Evolutionary conservation across 2,113 vertebrate species (phyloP).

Genomic region (Sardina pilchardus): DNA sequence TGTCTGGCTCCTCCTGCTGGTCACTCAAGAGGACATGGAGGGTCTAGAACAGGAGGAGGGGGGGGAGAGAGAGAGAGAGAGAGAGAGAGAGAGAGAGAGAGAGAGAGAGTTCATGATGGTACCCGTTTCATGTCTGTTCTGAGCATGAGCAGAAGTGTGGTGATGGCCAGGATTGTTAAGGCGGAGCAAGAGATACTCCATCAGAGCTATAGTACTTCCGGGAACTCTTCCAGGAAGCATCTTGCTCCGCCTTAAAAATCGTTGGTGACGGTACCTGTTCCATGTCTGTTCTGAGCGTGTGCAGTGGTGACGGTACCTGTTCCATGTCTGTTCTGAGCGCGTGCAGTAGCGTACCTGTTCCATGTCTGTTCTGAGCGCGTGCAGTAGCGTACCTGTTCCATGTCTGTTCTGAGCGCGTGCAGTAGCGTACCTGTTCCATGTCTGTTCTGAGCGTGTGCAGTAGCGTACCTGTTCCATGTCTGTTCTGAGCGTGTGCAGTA

Average conservation of each 20-base stretch:
- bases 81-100: background rate
- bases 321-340: conserved; percentile 67
- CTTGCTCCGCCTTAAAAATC: no score
- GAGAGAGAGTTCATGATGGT: no score
- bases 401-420: conserved; percentile 47
- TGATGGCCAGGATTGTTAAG: no score
- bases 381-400: no score
- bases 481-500: conserved; percentile 63
- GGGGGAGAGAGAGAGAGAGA: background rate
- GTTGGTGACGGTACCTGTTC: conserved; percentile 46
- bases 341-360: no score
- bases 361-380: conserved; percentile 47
- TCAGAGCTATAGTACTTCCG: no score
- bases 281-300: conserved; percentile 64
- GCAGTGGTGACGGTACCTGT: conserved; percentile 21
- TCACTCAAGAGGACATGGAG: conserved; percentile 55
- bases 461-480: conserved; percentile 65
- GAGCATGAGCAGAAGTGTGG: conserved; percentile 63
- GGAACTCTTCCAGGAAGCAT: no score
- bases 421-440: conserved; percentile 57
- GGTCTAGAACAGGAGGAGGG: conserved; percentile 42
- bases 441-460: conserved; percentile 56
- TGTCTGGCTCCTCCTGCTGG: conserved; percentile 27
- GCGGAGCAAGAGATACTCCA: no score
- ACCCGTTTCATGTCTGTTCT: conserved; percentile 64